A percentile compares a stretch with the other conserved stretches of the same genome.
phyloP scores from a whole-genome alignment of 2,113 vertebrate species.

The Sylvietta virens region DNA sequence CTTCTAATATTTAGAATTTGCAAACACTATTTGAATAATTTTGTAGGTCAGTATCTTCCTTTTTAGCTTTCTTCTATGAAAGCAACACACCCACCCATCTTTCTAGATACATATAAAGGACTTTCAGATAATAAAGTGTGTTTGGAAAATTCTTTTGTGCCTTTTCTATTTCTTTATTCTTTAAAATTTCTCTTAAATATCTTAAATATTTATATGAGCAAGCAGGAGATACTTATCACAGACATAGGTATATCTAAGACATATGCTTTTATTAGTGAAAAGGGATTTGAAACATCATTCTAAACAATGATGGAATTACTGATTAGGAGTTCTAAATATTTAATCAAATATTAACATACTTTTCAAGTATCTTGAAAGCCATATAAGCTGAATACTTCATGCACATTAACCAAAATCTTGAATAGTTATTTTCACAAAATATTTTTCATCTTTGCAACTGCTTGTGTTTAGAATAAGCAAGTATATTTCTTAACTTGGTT shows the following conservation, averaged over 20 bases:
- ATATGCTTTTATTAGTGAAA: background rate
- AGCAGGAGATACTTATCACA: background rate
- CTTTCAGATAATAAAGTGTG: background rate
- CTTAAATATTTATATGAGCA: background rate
- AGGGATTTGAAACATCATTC: background rate
- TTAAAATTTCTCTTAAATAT: background rate
- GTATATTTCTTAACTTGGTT: background rate
- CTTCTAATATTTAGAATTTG: background rate
- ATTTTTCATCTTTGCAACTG: background rate
- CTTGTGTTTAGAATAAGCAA: background rate
- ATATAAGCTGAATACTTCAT: background rate
- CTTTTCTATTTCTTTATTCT: background rate
- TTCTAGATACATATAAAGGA: background rate
- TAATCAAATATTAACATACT: background rate
- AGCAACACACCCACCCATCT: background rate
- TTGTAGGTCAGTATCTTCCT: background rate
- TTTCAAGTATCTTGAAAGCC: background rate
- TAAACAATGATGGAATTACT: background rate
- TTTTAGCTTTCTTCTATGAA: background rate
- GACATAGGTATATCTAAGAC: background rate
- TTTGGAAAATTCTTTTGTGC: background rate
- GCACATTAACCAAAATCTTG: background rate
- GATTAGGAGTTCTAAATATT: background rate
- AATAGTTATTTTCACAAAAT: background rate
- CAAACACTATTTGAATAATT: background rate